Base-by-base conservation (phyloP, 2,888 invertebrate genomes). In the Perizoma flavofasciatum region DNA sequence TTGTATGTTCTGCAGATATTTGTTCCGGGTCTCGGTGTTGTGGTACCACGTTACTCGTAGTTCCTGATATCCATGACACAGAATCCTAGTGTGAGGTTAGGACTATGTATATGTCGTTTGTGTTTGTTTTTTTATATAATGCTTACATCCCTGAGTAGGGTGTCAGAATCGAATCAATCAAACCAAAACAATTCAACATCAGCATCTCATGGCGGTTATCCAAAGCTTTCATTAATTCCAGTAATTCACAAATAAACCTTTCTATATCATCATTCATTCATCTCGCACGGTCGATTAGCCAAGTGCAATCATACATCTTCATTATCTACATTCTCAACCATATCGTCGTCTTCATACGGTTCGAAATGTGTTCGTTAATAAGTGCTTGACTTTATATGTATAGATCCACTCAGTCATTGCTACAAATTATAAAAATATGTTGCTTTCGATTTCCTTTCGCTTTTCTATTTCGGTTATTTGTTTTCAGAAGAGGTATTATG, bases 391-490 rank as follows among this genome's bases (percentile, higher is more conserved):
- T 63, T 66, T 54, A 54, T 45, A 69, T 22, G 22, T 22, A 3
- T 65, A 75, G 68, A 72, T 77, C 65, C 62, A 69, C 59, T 72
- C 69, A 74, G 78, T 81, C 82, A 81, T 77, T 65, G 73, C 56
- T 63, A 72, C 72, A 80, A 81, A 81, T 81, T 78, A 79, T 73
- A 75, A 75, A 73, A 75, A 74, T 78, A 72, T 73, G 70, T 57
- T 60, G 66, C 77, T 81, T 78, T 78, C 80, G 72, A 74, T 82
- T 81, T 79, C 77, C 72, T 76, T 74, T 74, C 70, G 71, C 79
- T 83, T 81, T 82, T 77, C 76, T 77, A 75, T 77, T 79, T 78
- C 65, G 72, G 69, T 58, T 61, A 51, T 60, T 61, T 61, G 50
- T 63, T 62, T 67, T 56, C 41, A 59, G 63, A 59, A 50, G 59